A percentile compares a stretch with the other conserved stretches of the same genome.
These are phyloP conservation scores for Pterostichus madidus DNA, from an alignment of 2,888 invertebrate genomes.

Conservation along the genomic window DNA sequence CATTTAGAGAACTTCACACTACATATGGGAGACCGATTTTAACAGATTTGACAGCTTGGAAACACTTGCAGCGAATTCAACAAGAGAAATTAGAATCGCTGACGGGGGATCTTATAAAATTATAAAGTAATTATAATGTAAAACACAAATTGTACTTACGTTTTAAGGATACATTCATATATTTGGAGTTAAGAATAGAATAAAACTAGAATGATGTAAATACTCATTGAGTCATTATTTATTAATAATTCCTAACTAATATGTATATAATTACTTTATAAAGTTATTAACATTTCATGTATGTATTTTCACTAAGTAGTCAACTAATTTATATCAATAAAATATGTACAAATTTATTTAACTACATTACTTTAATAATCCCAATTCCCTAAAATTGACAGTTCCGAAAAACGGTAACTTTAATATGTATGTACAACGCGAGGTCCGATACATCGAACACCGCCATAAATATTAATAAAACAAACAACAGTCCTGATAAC, in stretches of 20 bases:
- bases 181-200: slow-evolving; percentile 3
- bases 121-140: slow-evolving; percentile 73
- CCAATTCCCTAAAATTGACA: slow-evolving; percentile 87
- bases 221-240: slow-evolving; percentile 74
- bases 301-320: slow-evolving; percentile 74
- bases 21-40: slow-evolving; percentile 84
- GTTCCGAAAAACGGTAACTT: slow-evolving; percentile 82
- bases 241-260: slow-evolving; percentile 78
- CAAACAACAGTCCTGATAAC: slow-evolving; percentile 65
- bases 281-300: slow-evolving; percentile 78
- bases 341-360: slow-evolving; percentile 80
- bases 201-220: slow-evolving; percentile 28
- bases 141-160: slow-evolving; percentile 17
- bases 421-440: slow-evolving; percentile 64
- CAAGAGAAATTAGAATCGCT: slow-evolving; percentile 72
- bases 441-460: background rate
- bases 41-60: slow-evolving; percentile 85
- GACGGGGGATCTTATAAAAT: slow-evolving; percentile 77
- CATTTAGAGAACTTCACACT: slow-evolving; percentile 86
- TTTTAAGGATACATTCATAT: background rate
- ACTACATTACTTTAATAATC: slow-evolving; percentile 76
- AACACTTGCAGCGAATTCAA: slow-evolving; percentile 78
- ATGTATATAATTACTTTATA: slow-evolving; percentile 78
- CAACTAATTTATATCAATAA: slow-evolving; percentile 79
- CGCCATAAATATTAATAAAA: slow-evolving; percentile 63